Conservation (phyloP, 1,140 invertebrate genomes). For the Rhagoletis pomonella region DNA sequence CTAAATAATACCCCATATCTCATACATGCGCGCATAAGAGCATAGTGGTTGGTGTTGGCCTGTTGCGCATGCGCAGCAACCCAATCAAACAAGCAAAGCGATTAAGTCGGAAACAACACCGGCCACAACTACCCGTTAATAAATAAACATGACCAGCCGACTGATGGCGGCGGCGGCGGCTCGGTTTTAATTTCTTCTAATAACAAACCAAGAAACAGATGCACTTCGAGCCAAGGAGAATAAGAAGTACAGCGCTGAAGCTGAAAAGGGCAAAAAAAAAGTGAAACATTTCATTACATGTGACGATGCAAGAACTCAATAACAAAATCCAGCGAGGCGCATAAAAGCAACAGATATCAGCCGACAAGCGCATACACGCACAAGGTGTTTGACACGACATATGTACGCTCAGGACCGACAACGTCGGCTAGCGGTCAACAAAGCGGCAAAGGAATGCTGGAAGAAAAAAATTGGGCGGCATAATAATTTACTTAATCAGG, state of each 20-base stretch:
- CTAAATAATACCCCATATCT: constrained; percentile 23
- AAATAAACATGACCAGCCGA: not conserved
- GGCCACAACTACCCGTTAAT: not conserved
- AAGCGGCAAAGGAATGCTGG: constrained; percentile 5
- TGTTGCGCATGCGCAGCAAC: constrained; percentile 36
- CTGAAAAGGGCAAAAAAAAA: constrained; percentile 4
- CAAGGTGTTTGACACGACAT: constrained; percentile 21
- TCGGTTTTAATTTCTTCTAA: constrained; percentile 3
- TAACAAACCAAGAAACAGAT: constrained; percentile 23
- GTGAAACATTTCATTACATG: constrained; percentile 40
- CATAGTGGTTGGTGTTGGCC: not conserved
- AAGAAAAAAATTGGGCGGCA: constrained; percentile 27
- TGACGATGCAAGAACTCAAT: not conserved
- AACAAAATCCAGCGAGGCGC: not conserved
- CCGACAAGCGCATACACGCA: not conserved
- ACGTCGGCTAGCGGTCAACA: not conserved
- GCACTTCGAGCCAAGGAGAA: constrained; percentile 6
- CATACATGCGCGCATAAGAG: not conserved
- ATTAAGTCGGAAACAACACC: not conserved
- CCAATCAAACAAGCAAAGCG: not conserved
- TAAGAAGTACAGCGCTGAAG: not conserved
- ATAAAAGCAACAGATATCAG: not conserved
- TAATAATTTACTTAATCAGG: constrained; percentile 43
- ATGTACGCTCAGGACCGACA: not conserved
- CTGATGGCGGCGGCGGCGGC: not conserved